A percentile compares a stretch with the other conserved stretches of the same genome.
phyloP scores from a whole-genome alignment of 2,888 invertebrate genomes.

The Tyria jacobaeae region DNA sequence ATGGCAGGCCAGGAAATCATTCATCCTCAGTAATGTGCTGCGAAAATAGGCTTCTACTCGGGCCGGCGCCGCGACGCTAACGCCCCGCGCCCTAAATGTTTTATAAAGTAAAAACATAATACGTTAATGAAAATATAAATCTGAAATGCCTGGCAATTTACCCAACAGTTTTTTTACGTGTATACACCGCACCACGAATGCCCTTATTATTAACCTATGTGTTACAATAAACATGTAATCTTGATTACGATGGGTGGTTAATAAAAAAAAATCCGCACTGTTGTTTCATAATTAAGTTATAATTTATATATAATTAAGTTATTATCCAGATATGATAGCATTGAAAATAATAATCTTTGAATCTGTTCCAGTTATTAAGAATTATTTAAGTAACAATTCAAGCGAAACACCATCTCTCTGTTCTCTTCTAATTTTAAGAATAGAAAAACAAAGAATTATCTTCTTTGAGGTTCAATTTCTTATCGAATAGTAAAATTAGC shows the following conservation, averaged over 20 bases:
- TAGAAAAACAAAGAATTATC: slow-evolving; percentile 40
- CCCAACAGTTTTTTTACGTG: slow-evolving; percentile 42
- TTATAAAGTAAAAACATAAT: slow-evolving; percentile 68
- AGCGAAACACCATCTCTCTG: slow-evolving; percentile 32
- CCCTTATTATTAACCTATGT: slow-evolving; percentile 28
- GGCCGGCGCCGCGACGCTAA: slow-evolving; percentile 64
- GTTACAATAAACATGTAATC: slow-evolving; percentile 23
- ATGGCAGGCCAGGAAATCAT: slow-evolving; percentile 84
- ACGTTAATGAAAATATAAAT: slow-evolving; percentile 71
- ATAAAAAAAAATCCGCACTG: slow-evolving; percentile 1
- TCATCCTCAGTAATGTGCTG: slow-evolving; percentile 85
- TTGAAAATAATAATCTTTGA: background rate
- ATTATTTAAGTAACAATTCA: slow-evolving; percentile 28
- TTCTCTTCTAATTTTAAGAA: slow-evolving; percentile 31
- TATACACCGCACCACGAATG: slow-evolving; percentile 26
- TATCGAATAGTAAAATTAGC: slow-evolving; percentile 38
- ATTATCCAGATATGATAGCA: slow-evolving; percentile 9
- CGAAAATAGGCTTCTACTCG: slow-evolving; percentile 84
- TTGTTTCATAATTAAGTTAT: slow-evolving; percentile 8
- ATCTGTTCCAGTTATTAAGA: slow-evolving; percentile 9
- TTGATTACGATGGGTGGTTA: slow-evolving; percentile 22
- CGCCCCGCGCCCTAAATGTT: slow-evolving; percentile 76
- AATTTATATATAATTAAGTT: slow-evolving; percentile 6
- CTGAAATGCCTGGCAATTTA: slow-evolving; percentile 48
- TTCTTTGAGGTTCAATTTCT: slow-evolving; percentile 29